Base-by-base conservation (phyloP, 1,140 invertebrate species). In the Bradysia coprophila region DNA sequence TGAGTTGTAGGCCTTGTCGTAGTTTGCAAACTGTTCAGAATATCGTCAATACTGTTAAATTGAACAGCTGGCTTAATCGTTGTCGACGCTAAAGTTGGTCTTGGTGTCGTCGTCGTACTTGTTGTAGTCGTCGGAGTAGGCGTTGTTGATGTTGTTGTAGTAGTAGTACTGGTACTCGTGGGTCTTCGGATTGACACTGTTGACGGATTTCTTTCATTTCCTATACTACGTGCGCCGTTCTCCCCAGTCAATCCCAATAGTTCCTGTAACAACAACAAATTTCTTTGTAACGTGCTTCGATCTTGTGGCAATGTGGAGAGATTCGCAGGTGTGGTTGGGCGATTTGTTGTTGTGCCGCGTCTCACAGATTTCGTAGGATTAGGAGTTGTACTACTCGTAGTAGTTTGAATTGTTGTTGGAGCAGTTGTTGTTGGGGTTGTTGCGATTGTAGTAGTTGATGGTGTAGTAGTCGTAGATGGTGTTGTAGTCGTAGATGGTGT, bases 401-500 rank as follows among this genome's bases (percentile, higher is more conserved):
- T 23, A 11, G 21, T 24, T 41, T 5, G 22, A n/a, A 3, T 41
- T 32, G 41, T 21, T 22, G 42, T 23, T 40, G 6, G 10, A 15
- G 24, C 5, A n/a, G 18, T 23, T 43, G 33, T 21, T 41, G 45
- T 32, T 1, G 42, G 50, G 42, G 50, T 51, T 18, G 46, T 47
- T 18, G 43, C 48, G 38, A 48, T 44, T 43, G 43, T 46, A 32
- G 55, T 50, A 43, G 51, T 56, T 44, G 57, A 54, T 44, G 57
- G 51, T 47, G 57, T 55, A 49, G 51, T 42, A 20, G 45, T 31
- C 16, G 23, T 21, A 9, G 15, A n/a, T 19, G 22, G 5, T 41
- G 46, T 48, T 44, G 44, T 42, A n/a, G 42, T 48, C 38, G 54
- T 56, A 18, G 48, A 47, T 37, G 44, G 34, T 40, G 43, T 45